Percentiles rank a stretch among this genome's conserved stretches.
phyloP scores from a whole-genome alignment of 2,113 vertebrate species.

The Bettongia penicillata region DNA sequence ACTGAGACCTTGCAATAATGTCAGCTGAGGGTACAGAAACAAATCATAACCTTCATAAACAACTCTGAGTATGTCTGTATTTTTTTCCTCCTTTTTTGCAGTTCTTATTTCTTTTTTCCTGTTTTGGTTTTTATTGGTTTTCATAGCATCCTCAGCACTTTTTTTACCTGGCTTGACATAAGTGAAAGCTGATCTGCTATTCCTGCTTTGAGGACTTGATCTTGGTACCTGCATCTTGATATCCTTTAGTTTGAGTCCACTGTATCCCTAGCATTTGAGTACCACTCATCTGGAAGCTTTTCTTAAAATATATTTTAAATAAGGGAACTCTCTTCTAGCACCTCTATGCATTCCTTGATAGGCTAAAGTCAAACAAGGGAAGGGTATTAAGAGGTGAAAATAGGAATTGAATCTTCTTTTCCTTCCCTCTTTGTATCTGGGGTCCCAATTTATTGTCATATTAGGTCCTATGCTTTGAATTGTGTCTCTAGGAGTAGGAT shows the following conservation, averaged over 20 bases:
- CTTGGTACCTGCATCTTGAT: background rate
- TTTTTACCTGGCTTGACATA: background rate
- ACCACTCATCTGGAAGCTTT: background rate
- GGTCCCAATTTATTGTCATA: background rate
- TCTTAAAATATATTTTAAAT: too few species aligned
- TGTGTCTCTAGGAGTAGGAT: too few species aligned
- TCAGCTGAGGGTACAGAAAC: too few species aligned
- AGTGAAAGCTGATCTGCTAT: background rate
- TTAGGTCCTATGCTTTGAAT: too few species aligned
- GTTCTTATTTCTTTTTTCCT: too few species aligned
- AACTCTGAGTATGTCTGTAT: too few species aligned
- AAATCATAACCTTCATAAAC: too few species aligned
- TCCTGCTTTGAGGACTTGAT: too few species aligned
- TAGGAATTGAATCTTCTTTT: background rate
- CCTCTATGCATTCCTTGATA: background rate
- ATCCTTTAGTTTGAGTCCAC: background rate
- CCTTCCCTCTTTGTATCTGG: slow-evolving; percentile 25
- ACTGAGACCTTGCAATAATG: too few species aligned
- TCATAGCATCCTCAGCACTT: background rate
- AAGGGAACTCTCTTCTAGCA: too few species aligned
- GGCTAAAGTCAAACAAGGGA: background rate
- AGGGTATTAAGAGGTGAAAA: background rate
- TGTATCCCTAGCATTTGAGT: background rate
- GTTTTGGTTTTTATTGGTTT: too few species aligned
- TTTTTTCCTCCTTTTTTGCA: too few species aligned